Percentiles rank a stretch among this genome's conserved stretches.
These are phyloP conservation scores for Esox lucius DNA, from an alignment of 2,797 vertebrate species.

Conservation along the genomic window DNA sequence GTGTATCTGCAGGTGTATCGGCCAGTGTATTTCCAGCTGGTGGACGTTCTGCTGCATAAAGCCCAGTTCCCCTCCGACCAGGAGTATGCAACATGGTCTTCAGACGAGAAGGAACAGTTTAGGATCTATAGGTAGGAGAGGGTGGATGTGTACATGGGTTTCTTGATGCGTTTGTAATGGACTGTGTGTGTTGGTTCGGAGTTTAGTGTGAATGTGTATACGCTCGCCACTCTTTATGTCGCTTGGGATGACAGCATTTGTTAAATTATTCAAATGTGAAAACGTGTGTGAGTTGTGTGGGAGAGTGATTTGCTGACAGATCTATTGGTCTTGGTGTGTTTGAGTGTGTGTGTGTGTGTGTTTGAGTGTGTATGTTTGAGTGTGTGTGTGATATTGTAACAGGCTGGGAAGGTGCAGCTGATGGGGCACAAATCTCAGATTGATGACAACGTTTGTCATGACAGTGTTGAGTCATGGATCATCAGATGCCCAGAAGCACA, in stretches of 20 bases:
- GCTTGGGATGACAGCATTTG: too few relatives aligned
- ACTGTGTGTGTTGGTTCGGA: background rate
- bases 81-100: slow-evolving; percentile 95
- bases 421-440: slow-evolving; percentile 24
- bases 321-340: background rate
- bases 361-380: background rate
- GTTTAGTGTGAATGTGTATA: too few relatives aligned
- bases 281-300: slow-evolving; percentile 2
- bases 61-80: slow-evolving; percentile 96
- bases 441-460: slow-evolving; percentile 10
- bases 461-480: background rate
- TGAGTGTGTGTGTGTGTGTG: too few relatives aligned
- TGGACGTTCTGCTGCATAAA: slow-evolving; percentile 96
- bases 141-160: background rate
- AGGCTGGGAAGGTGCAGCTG: slow-evolving; percentile 25
- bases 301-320: background rate
- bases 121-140: slow-evolving; percentile 90
- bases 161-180: slow-evolving; percentile 1
- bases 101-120: slow-evolving; percentile 97
- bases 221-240: too few relatives aligned
- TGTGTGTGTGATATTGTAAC: background rate
- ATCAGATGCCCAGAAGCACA: background rate
- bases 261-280: too few relatives aligned
- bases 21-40: slow-evolving; percentile 96
- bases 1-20: slow-evolving; percentile 97